A percentile compares a stretch with the other conserved stretches of the same genome.
Evolutionary conservation across 2,113 vertebrate species (phyloP).

Genomic region (Dinomys branickii): DNA sequence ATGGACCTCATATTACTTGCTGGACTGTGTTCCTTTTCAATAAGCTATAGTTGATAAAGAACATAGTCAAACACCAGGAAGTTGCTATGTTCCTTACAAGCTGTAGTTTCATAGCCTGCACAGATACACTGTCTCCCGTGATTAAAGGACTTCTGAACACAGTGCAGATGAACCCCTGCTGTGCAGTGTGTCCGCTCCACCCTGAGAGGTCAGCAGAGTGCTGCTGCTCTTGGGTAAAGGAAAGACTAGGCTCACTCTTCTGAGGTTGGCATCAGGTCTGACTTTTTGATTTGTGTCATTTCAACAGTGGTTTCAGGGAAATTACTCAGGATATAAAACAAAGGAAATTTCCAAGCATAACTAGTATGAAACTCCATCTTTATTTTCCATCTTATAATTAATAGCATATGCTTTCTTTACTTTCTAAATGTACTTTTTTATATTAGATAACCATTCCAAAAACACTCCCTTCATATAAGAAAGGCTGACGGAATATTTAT

Average conservation of each 20-base stretch:
- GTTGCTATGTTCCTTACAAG: background rate
- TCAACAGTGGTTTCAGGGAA: background rate
- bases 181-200: background rate
- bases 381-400: background rate
- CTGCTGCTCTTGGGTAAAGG: background rate
- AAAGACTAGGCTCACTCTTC: background rate
- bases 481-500: background rate
- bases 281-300: background rate
- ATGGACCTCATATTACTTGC: background rate
- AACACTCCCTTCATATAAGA: background rate
- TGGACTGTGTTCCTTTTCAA: conserved; percentile 15
- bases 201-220: background rate
- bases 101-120: background rate
- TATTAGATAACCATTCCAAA: background rate
- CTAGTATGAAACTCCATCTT: background rate
- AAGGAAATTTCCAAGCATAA: background rate
- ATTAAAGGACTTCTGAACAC: background rate
- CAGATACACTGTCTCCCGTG: background rate
- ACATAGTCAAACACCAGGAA: background rate
- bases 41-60: background rate
- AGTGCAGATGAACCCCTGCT: fast-evolving
- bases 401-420: background rate
- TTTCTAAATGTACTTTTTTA: background rate
- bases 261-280: background rate
- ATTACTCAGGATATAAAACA: background rate